Percentiles rank a stretch among this genome's conserved stretches.
Conservation (phyloP, 2,113 vertebrate species). For the Scortum barcoo region DNA sequence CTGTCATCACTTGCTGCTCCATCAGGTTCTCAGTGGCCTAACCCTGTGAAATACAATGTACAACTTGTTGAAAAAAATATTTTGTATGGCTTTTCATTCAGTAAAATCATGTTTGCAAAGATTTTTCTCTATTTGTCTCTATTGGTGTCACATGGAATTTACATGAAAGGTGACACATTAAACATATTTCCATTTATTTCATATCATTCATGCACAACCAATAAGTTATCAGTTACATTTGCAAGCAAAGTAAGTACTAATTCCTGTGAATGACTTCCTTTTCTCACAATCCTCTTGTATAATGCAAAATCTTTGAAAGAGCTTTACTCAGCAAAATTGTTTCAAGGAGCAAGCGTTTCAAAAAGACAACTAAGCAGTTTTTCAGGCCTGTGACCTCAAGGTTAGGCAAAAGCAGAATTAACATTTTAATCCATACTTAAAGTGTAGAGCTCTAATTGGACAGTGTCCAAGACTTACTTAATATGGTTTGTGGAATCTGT, state of each 20-base stretch:
- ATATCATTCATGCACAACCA: constrained; percentile 7
- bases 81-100: not conserved
- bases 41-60: not conserved
- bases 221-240: not conserved
- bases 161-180: not conserved
- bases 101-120: constrained; percentile 27
- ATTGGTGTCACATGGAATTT: not conserved
- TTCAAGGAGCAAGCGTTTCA: constrained; percentile 39
- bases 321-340: constrained; percentile 38
- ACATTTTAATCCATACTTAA: not conserved
- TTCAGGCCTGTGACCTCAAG: not conserved
- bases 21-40: not conserved
- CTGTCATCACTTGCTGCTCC: not conserved
- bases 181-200: not conserved
- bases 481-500: not conserved
- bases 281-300: constrained; percentile 50
- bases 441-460: not conserved
- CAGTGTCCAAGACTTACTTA: not conserved
- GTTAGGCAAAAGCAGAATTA: constrained; percentile 6
- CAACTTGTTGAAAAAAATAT: not conserved
- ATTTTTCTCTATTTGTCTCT: not conserved
- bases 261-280: constrained; percentile 14
- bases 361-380: not conserved
- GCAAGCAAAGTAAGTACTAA: not conserved
- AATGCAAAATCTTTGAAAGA: constrained; percentile 36